phyloP scores from a whole-genome alignment of 2,797 vertebrate genomes.

The Sebastes oblongus region DNA sequence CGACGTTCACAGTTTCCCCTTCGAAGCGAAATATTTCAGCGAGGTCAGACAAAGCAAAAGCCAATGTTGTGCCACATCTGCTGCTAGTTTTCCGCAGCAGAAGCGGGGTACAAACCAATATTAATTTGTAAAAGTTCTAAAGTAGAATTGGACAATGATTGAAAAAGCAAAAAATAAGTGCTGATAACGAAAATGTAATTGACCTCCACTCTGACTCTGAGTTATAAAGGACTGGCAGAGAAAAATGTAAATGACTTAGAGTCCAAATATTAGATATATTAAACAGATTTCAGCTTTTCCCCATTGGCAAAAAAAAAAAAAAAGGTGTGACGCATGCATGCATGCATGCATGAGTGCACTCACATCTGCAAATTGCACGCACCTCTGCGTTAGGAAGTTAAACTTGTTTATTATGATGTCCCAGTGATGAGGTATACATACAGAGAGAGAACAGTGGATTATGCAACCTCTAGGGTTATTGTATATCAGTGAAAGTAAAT shows the following conservation, averaged over 20 bases:
- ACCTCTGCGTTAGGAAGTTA: conserved; percentile 20
- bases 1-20: conserved; percentile 6
- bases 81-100: not conserved
- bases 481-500: conserved; percentile 42
- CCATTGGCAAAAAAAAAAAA: not conserved
- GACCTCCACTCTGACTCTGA: conserved; percentile 14
- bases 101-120: conserved; percentile 49
- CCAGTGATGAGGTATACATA: conserved; percentile 38
- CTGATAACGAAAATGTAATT: conserved; percentile 32
- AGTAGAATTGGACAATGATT: conserved; percentile 27
- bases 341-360: not conserved
- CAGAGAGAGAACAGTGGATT: conserved; percentile 19
- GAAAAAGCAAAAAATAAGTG: conserved; percentile 17
- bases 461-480: conserved; percentile 33
- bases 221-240: not conserved
- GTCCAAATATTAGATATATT: not conserved
- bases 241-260: conserved; percentile 11
- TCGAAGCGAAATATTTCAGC: conserved; percentile 14
- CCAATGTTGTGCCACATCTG: not conserved
- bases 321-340: not conserved
- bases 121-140: conserved; percentile 32
- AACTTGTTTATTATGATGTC: conserved; percentile 64
- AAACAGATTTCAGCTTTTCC: not conserved
- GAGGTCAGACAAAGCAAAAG: conserved; percentile 20
- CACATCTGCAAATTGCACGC: conserved; percentile 36